Evolutionary conservation across 2,113 vertebrate genomes (phyloP), one percentile per base, ranked within the genome.

Genomic region (Menidia beryllina): DNA sequence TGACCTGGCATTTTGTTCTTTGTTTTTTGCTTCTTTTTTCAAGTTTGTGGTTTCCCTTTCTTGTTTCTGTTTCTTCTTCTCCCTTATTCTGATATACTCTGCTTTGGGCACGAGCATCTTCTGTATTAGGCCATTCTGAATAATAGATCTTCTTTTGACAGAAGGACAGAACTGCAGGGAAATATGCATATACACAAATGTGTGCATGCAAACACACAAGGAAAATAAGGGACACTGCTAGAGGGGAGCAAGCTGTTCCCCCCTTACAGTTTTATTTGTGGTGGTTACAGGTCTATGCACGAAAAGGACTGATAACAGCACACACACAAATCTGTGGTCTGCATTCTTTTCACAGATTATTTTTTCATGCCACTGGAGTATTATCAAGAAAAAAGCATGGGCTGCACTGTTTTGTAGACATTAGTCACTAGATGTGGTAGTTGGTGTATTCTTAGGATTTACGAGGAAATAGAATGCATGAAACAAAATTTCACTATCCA

Each of bases 191-290:
- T 66, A 64, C 69, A 64, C 80, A 81, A 68, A 84, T 65, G 58
- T 68, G 55, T 56, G 64, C 41, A 64, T 21, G 38, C 77, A 67
- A 76, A 79, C 72, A 78, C 79, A 77, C 78, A 74, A 13, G 71
- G 48, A 68, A 26, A 81, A 74, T 56, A 55, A 75, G 81, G 84
- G 87, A 78, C 84, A 88, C 65, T 19, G 84, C 88, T 81, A 5
- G 68, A 84, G 87, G 91, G 78, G 71, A 43, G 68, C 84, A 91
- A 91, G 86, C 91, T 92, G 89, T 78, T 87, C 60, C 39, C 19
- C 45, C 12, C 43, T 39, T 79, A 64, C 71, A 26, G 36, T 60
- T 78, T 78, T 49, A 47, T 72, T 65, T 65, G 61, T 50, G 50
- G 24, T 60, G 58, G 70, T 82, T 67, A 63, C 72, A 88, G 57